These are phyloP conservation scores for Gadopsis bispinosus DNA, from an alignment of 2,797 vertebrate genomes.

Conservation along the genomic window DNA sequence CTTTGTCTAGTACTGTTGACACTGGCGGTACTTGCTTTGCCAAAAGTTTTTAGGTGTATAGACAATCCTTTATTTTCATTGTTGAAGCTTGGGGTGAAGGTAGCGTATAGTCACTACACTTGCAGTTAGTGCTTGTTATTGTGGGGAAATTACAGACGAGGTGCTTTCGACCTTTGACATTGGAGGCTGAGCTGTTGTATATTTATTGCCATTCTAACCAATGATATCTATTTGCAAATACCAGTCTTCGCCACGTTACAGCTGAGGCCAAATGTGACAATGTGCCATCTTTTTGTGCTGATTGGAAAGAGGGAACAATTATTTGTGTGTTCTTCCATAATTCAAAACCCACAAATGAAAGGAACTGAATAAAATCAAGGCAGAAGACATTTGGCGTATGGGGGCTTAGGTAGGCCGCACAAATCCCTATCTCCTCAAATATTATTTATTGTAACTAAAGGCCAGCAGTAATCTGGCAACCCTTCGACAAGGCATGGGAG, in stretches of 20 bases:
- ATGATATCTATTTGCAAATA: constrained; percentile 19
- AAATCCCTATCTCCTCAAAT: not conserved
- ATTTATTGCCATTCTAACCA: constrained; percentile 8
- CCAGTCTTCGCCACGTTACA: not conserved
- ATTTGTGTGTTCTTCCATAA: not conserved
- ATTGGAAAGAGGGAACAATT: constrained; percentile 7
- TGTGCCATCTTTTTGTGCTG: not conserved
- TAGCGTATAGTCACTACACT: not conserved
- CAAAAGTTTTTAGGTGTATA: not conserved
- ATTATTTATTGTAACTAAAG: constrained; percentile 24
- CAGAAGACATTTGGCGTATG: not conserved
- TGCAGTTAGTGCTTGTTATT: not conserved
- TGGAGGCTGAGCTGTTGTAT: constrained; percentile 13
- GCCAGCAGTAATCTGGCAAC: constrained; percentile 20
- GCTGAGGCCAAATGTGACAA: not conserved
- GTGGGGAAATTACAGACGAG: constrained; percentile 10
- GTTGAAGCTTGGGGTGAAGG: not conserved
- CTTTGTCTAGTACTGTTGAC: constrained; percentile 12
- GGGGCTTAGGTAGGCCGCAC: not conserved
- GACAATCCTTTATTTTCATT: constrained; percentile 2
- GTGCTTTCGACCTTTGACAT: constrained; percentile 22
- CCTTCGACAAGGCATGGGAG: constrained; percentile 21
- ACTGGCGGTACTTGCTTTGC: not conserved
- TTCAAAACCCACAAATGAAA: constrained; percentile 22
- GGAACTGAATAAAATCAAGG: not conserved